A percentile compares a stretch with the other conserved stretches of the same genome.
Conservation (phyloP, 1,140 invertebrate genomes). For the Chymomyza costata region DNA sequence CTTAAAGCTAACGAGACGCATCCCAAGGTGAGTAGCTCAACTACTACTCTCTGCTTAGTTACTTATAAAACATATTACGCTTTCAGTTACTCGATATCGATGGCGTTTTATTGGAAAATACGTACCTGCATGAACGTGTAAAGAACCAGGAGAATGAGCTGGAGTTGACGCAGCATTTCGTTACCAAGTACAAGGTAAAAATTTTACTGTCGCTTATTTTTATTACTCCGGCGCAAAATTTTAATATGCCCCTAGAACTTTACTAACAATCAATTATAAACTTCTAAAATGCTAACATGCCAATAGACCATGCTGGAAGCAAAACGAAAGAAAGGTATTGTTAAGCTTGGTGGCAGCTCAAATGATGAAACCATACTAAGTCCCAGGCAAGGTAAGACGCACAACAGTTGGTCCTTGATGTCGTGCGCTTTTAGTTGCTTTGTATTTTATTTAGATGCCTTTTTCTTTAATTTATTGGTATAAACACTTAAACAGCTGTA, state of each 20-base stretch:
- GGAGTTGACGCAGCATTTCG: slow-evolving; percentile 82
- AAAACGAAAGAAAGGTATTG: slow-evolving; percentile 78
- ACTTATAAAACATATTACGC: slow-evolving; percentile 6
- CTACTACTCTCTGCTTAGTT: not conserved
- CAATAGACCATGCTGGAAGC: slow-evolving; percentile 80
- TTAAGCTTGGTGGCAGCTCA: slow-evolving; percentile 77
- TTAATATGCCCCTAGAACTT: too few relatives aligned
- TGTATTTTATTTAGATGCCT: slow-evolving; percentile 5
- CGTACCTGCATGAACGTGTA: slow-evolving; percentile 87
- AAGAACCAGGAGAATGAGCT: slow-evolving; percentile 88
- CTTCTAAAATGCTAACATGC: not conserved
- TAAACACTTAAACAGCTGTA: not conserved
- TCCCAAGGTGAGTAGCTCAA: slow-evolving; percentile 71
- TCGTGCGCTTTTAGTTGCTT: not conserved
- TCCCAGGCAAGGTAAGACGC: slow-evolving; percentile 80
- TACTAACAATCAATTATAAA: not conserved
- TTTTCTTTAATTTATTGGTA: slow-evolving; percentile 6
- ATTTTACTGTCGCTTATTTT: too few relatives aligned
- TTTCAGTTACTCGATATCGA: slow-evolving; percentile 85
- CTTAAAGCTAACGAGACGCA: slow-evolving; percentile 77
- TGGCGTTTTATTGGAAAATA: slow-evolving; percentile 88
- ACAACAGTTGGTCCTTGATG: too few relatives aligned
- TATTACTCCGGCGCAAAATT: too few relatives aligned
- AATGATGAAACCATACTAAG: slow-evolving; percentile 78
- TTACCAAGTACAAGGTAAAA: slow-evolving; percentile 84